Percentiles rank a stretch among this genome's conserved stretches.
Evolutionary conservation across 2,888 invertebrate genomes (phyloP).

Genomic region (Liposcelis brunnea): DNA sequence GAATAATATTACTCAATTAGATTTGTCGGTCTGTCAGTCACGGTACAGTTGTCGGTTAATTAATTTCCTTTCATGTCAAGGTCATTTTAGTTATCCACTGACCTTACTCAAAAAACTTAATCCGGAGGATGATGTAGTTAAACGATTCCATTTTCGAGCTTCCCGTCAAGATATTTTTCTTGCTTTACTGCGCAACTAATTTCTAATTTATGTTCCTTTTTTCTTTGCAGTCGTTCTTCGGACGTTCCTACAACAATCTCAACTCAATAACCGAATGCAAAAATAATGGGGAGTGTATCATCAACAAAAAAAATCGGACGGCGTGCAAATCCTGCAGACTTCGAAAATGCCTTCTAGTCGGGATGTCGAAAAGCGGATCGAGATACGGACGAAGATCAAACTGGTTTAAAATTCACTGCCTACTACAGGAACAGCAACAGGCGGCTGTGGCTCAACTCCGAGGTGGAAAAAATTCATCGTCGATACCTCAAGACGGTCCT

Average conservation of each 20-base stretch:
- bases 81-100: no score
- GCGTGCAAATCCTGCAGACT: slow-evolving; percentile 88
- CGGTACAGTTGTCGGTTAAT: no score
- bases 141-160: no score
- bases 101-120: no score
- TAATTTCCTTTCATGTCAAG: no score
- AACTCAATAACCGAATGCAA: slow-evolving; percentile 84
- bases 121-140: no score
- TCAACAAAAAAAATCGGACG: slow-evolving; percentile 87
- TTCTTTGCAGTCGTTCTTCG: slow-evolving; percentile 81
- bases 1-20: no score
- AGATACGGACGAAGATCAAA: slow-evolving; percentile 82
- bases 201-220: no score
- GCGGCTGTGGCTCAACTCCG: background rate
- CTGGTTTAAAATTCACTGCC: slow-evolving; percentile 92
- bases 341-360: slow-evolving; percentile 74
- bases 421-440: slow-evolving; percentile 72
- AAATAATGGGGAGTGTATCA: slow-evolving; percentile 82
- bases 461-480: background rate
- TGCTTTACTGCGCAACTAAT: no score
- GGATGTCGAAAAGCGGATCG: slow-evolving; percentile 89
- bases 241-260: slow-evolving; percentile 83
- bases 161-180: no score
- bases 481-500: no score
- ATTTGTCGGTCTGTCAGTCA: no score